Conservation (phyloP, 2,113 vertebrate species). For the Spermophilus dauricus region DNA sequence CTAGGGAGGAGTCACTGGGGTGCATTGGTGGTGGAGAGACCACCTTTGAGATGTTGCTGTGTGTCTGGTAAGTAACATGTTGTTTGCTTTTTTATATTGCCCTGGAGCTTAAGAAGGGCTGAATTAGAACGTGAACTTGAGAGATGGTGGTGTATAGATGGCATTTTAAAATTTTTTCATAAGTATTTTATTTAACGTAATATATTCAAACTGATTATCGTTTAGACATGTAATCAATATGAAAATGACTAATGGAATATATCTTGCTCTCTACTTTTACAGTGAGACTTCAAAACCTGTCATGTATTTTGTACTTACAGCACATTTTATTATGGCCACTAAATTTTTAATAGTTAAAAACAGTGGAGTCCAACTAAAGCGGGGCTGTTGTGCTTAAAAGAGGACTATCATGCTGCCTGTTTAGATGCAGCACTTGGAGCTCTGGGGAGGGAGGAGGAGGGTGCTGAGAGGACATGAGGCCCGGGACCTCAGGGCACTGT, state of each 20-base stretch:
- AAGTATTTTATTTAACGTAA: background rate
- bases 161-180: background rate
- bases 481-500: background rate
- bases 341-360: background rate
- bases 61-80: background rate
- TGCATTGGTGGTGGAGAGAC: fast-evolving
- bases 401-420: background rate
- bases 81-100: fast-evolving
- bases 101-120: background rate
- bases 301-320: no score
- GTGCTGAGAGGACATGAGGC: background rate
- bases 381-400: background rate
- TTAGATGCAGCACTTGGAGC: background rate
- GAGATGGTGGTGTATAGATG: background rate
- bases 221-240: background rate
- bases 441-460: background rate
- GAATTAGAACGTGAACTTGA: background rate
- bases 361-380: background rate
- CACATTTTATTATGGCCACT: no score
- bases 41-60: background rate
- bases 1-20: fast-evolving
- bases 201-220: background rate
- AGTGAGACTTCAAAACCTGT: no score
- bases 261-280: background rate
- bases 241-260: no score